Conservation (phyloP, 1,140 invertebrate species). For the Parasteatoda tepidariorum region DNA sequence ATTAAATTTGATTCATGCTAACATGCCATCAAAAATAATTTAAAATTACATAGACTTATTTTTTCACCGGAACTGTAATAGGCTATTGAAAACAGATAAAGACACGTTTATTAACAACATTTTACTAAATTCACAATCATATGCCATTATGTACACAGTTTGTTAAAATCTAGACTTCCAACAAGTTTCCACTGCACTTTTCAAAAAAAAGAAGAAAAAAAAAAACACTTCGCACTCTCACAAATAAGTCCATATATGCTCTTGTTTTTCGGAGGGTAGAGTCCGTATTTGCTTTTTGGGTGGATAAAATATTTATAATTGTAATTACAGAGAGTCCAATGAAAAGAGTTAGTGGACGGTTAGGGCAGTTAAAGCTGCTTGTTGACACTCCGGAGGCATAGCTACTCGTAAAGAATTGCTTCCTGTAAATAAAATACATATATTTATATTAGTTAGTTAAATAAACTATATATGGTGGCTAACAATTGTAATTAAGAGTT, state of each 20-base stretch:
- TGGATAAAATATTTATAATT: constrained; percentile 27
- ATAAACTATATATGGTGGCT: no score
- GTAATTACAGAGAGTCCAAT: constrained; percentile 6
- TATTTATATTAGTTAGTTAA: no score
- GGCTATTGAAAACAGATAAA: no score
- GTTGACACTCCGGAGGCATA: constrained; percentile 60
- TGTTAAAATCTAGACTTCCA: neutral
- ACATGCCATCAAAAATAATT: no score
- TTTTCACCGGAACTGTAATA: no score
- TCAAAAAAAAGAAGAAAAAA: no score
- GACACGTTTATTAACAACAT: no score
- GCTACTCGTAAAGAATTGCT: constrained; percentile 47
- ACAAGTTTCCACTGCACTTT: neutral
- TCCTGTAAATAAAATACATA: constrained; percentile 41
- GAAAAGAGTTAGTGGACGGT: constrained; percentile 52
- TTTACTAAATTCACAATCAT: neutral
- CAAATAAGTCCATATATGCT: neutral
- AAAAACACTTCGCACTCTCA: no score
- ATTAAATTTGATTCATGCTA: no score
- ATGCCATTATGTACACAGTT: neutral
- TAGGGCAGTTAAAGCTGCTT: constrained; percentile 40
- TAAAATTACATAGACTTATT: no score
- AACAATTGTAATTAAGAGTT: no score
- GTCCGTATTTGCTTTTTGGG: neutral
- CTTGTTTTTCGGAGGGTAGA: no score